Evolutionary conservation across 2,113 vertebrate genomes (phyloP).

Genomic region (Leucosticte australis): DNA sequence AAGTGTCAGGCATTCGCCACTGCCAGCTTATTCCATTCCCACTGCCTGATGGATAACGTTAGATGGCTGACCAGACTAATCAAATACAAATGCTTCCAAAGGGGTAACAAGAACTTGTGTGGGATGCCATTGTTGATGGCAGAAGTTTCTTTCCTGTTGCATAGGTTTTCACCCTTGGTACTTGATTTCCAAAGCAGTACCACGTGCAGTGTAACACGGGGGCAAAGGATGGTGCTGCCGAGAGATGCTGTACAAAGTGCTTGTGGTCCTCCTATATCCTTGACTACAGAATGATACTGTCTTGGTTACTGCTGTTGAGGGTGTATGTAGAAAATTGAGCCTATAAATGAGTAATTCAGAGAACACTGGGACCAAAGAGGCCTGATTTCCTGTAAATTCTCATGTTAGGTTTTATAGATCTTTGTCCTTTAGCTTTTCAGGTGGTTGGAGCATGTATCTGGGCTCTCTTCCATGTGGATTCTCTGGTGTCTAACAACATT

Average conservation of each 20-base stretch:
- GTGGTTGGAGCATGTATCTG: constrained; percentile 35
- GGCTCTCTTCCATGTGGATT: constrained; percentile 39
- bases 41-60: background rate
- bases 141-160: background rate
- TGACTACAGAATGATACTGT: background rate
- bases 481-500: constrained; percentile 59
- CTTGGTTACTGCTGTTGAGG: background rate
- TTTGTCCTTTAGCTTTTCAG: constrained; percentile 49
- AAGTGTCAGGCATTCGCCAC: rapidly evolving
- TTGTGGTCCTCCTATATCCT: background rate
- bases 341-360: background rate
- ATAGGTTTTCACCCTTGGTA: background rate
- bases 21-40: background rate
- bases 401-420: background rate
- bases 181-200: background rate
- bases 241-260: background rate
- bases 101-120: background rate
- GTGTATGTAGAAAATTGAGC: background rate
- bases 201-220: rapidly evolving
- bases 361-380: background rate
- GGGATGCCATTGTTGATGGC: background rate
- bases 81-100: background rate
- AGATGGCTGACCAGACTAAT: background rate
- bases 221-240: background rate
- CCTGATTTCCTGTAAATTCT: constrained; percentile 39